Base-by-base conservation (phyloP, 2,888 invertebrate species). In the Trichacis sp. region DNA sequence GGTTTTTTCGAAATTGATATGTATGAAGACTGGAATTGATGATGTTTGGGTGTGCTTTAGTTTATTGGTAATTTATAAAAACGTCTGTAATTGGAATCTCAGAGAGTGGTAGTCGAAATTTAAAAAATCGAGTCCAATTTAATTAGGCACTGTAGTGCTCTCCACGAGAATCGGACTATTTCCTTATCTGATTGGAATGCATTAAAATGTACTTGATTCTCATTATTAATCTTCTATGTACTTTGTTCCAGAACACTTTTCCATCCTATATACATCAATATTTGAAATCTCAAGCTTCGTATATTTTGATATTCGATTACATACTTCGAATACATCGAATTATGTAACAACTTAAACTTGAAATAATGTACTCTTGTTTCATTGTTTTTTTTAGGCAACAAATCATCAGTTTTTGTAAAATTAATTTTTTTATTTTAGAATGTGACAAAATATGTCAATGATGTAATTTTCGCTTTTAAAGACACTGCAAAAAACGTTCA, bases 121-220 rank as follows among this genome's bases (percentile, higher is more conserved):
- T 14, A 14, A 33, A 33, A 33, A 33, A 43, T 17, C 2, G 15
- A 17, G 42, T 9, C 1, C 8, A n/a, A 43, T 1, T 19, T 43
- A 11, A 43, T 43, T 43, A 19, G 19, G 8, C n/a, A 18, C 20
- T 19, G 2, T 11, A 43, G 43, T 15, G 17, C 12, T 15, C 40
- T 40, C 40, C 14, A 14, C 43, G 43, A 19, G n/a, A 43, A 43
- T 43, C 43, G 9, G 43, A 19, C 4, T 2, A 43, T 18, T 33
- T 33, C n/a, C 33, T n/a, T 18, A 19, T 43, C 18, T 43, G 43
- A 43, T 43, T 18, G 18, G 43, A 43, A 19, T 18, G 15, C n/a
- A 43, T 43, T 18, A 43, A 43, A 18, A 2, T 18, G 19, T 19
- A 19, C 43, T 43, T 43, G 18, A 18, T 11, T 4, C 9, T 43